These are phyloP conservation scores for Leucophenga montana DNA, from an alignment of 2,888 invertebrate genomes.

Conservation along the genomic window DNA sequence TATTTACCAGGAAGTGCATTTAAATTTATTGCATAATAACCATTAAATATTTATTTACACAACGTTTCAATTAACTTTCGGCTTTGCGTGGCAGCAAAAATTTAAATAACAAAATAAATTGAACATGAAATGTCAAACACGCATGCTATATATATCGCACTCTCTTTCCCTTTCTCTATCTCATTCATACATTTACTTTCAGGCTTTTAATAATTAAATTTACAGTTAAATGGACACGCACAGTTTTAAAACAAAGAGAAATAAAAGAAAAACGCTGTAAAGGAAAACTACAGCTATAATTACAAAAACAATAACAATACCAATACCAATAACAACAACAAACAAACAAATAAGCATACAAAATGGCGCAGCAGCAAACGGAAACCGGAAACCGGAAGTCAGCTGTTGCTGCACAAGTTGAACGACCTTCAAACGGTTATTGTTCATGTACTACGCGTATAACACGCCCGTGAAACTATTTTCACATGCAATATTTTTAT, in stretches of 20 bases:
- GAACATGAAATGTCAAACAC: constrained; percentile 21
- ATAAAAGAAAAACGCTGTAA: constrained; percentile 12
- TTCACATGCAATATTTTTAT: constrained; percentile 36
- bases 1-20: constrained; percentile 62
- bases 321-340: neutral
- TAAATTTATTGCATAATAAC: constrained; percentile 67
- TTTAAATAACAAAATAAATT: constrained; percentile 29
- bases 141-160: neutral
- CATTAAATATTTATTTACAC: constrained; percentile 67
- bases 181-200: constrained; percentile 12
- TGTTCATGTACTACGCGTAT: constrained; percentile 42
- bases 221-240: constrained; percentile 57
- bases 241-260: neutral
- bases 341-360: constrained; percentile 40
- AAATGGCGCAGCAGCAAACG: constrained; percentile 58
- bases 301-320: constrained; percentile 5
- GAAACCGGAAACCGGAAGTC: constrained; percentile 63
- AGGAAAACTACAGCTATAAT: neutral
- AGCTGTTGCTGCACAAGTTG: constrained; percentile 52
- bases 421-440: constrained; percentile 51
- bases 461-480: constrained; percentile 41
- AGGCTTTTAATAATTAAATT: constrained; percentile 64
- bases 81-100: constrained; percentile 47
- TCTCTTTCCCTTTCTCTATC: neutral
- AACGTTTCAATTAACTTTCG: constrained; percentile 67